phyloP scores from a whole-genome alignment of 2,797 vertebrate species.

The Sylvilagus floridanus region DNA sequence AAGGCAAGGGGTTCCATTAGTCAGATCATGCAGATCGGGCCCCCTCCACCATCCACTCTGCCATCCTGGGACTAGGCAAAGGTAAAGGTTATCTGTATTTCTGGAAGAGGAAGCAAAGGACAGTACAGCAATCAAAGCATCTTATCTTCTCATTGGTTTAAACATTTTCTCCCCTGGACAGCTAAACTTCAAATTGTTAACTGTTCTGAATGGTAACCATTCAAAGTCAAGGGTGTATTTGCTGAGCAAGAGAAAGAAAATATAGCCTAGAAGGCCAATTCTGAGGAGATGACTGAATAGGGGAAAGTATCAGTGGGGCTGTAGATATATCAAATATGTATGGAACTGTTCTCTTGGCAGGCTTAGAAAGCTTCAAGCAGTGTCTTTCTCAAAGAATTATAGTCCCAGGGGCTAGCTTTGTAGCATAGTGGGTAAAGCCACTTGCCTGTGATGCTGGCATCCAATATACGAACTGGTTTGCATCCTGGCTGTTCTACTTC shows the following conservation, averaged over 20 bases:
- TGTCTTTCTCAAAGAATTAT: neutral
- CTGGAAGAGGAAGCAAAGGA: neutral
- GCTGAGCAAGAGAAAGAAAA: constrained; percentile 17
- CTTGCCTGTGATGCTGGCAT: too few relatives aligned
- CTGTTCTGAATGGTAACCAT: neutral
- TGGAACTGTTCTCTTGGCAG: neutral
- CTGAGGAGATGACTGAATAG: neutral
- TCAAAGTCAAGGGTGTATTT: neutral
- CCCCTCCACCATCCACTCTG: too few relatives aligned
- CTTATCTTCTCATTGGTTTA: constrained; percentile 5
- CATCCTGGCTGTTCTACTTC: too few relatives aligned
- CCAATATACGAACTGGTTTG: too few relatives aligned
- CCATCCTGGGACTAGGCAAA: neutral
- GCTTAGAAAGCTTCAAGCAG: neutral
- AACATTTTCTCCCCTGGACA: neutral
- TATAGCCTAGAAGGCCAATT: neutral
- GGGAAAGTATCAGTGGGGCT: neutral
- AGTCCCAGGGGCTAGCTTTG: too few relatives aligned
- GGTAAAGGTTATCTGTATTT: neutral
- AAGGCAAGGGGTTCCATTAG: neutral
- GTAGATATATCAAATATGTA: neutral
- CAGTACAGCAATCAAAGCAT: neutral
- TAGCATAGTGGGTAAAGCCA: too few relatives aligned
- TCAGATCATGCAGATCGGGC: neutral
- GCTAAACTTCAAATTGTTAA: neutral